Base-by-base conservation (phyloP, 2,113 vertebrate genomes). In the Oryzias curvinotus region DNA sequence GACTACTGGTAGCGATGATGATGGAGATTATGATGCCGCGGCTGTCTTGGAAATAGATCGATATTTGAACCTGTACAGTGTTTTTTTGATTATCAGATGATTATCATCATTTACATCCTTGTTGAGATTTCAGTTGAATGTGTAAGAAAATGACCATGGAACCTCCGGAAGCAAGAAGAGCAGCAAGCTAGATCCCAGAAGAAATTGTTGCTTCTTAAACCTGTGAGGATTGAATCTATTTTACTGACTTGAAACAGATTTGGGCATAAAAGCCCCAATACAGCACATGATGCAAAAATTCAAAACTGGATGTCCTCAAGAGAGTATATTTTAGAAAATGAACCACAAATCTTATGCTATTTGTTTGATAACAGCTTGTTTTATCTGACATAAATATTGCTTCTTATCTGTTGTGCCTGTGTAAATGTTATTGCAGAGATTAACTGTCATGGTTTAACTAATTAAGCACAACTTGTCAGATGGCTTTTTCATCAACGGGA, bases 1-100 rank as follows among this genome's bases (percentile, higher is more conserved):
- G 65, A 65, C 72, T 49, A 65, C 52, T 71, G 79, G 14, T 59
- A 66, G 19, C 51, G 59, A 19, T 52, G 54, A 58, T 63, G 78
- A 58, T 14, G 41, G 67, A 79, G 69, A 84, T 86, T 74, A 79
- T 79, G 81, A 84, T 83, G 65, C 66, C 81, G 65, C 62, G 52
- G 23, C 7, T 18, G 26, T 71, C 58, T 25, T n/a, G 41, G 65
- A 51, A 47, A 49, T 82, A 84, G 76, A 76, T 72, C 70, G 71
- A 67, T 75, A 82, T 58, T 73, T 75, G 2, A 62, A 82, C 72
- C 71, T 72, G 64, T 71, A 62, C 54, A 65, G 65, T 59, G 49
- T n/a, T 52, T 78, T 85, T 57, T 66, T 23, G 73, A 83, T 80
- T 80, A 77, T 81, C 51, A 87, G 80, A 62, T 71, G 73, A 80